Evolutionary conservation across 1,140 invertebrate genomes (phyloP), one percentile per base, ranked within the genome.

Genomic region (Thaumetopoea pityocampa): DNA sequence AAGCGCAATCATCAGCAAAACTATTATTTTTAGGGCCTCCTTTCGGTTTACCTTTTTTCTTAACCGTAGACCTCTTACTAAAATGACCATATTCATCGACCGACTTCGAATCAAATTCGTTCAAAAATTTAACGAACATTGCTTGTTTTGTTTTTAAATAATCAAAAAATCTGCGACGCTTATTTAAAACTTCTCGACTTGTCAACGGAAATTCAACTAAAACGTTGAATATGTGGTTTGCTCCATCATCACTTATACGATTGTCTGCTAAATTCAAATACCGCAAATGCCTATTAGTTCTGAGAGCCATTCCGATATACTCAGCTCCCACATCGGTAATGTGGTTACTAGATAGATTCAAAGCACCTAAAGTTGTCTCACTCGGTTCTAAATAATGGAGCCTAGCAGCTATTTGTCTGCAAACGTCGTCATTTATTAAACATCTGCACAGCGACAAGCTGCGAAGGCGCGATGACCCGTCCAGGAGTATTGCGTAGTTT

Each of bases 261-360:
- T 80, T 80, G 40, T 64, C 62, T 4, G 68, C 50, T 23, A 74
- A 36, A 64, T 67, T 71, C 44, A 77, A 67, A 65, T 67, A 73
- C 40, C 64, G 51, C 48, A 77, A 66, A 49, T 28, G 37, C 46
- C 70, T 59, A 51, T 79, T 76, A 40, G 33, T 63, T 59, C 60
- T 63, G n/a, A 73, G 30, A 34, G 58, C 61, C 27, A 54, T 34
- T 14, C 38, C 46, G 3, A 74, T 35, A 23, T 42, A 51, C 51
- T 58, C 67, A 4, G 54, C 65, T 27, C 60, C 68, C n/a, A 24
- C 34, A 50, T 76, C 61, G 6, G 55, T 67, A 48, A 73, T 69
- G 34, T 42, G 42, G 50, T 76, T 72, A 11, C 50, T 60, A 9
- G 68, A 63, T 52, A 77, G 51, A 64, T 72, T 68, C 51, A 68